Base-by-base conservation (phyloP, 2,888 invertebrate genomes). In the Hecatera dysodea region DNA sequence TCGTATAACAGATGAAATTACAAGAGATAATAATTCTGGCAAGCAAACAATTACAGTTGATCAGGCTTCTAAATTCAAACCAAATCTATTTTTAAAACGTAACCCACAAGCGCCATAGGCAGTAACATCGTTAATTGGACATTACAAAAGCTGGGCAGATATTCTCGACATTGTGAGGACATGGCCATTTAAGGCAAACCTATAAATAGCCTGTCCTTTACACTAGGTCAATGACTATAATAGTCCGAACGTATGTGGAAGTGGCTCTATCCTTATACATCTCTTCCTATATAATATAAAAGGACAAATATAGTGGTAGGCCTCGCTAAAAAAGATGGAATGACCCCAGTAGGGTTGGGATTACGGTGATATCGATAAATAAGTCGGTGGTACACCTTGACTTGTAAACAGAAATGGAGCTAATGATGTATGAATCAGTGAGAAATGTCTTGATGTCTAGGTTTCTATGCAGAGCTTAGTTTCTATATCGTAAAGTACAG, bases 161-260 rank as follows among this genome's bases (percentile, higher is more conserved):
- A 79, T 80, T 80, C 75, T 79, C 67, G 67, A 60, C 46, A 75
- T 44, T 67, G 57, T 75, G 27, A 33, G 36, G 46, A 75, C 71
- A 57, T 8, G 24, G 27, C 82, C 63, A 52, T 82, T 67, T 71
- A 83, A 42, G 70, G 66, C 22, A 27, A 55, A 22, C 17, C 74
- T 80, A 78, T 76, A 73, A 72, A 83, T 75, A 80, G 65, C 24
- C 56, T 33, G 81, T 71, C 78, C 72, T 81, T 75, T 57, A 71
- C 71, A 72, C 82, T 84, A 80, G 83, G 83, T 82, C 84, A 83
- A 66, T 71, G 67, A 24, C 68, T 79, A 76, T 83, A 71, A 78
- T 71, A 74, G 67, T 59, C 62, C 57, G 67, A 69, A 67, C 74
- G 57, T 73, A 80, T 84, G 83, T 83, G 84, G 81, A 81, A 80